These are phyloP conservation scores for Sweltsa coloradensis DNA, from an alignment of 1,140 invertebrate species.

Conservation along the genomic window DNA sequence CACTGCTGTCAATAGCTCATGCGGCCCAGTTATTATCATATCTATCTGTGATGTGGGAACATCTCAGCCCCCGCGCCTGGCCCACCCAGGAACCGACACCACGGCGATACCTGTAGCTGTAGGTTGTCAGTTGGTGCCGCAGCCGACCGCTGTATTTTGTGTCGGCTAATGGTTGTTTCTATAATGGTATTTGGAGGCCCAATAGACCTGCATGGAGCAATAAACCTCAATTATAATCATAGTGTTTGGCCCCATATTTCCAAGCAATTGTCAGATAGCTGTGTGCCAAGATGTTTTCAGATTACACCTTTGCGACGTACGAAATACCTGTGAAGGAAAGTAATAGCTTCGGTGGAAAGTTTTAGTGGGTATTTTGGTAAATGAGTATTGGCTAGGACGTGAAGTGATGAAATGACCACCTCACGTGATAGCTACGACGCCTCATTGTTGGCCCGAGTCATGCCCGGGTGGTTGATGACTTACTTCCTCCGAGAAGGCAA, in stretches of 20 bases:
- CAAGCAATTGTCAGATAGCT: not conserved
- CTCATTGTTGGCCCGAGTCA: no score
- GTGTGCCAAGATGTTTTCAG: not conserved
- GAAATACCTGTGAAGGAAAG: constrained; percentile 1
- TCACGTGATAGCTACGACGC: no score
- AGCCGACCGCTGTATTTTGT: not conserved
- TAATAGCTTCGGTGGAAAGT: not conserved
- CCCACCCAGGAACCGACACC: not conserved
- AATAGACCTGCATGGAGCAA: no score
- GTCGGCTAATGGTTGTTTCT: constrained; percentile 3
- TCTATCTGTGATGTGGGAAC: not conserved
- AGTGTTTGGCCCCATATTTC: not conserved
- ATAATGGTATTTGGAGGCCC: not conserved
- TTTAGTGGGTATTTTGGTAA: not conserved
- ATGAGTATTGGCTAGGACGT: no score
- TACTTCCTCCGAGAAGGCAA: no score
- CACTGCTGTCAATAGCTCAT: not conserved
- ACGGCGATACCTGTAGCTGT: not conserved
- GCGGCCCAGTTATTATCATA: constrained; percentile 2
- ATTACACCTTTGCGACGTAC: constrained; percentile 1
- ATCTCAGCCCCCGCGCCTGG: not conserved
- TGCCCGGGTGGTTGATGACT: no score
- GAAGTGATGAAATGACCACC: no score
- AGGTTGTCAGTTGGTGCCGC: not conserved
- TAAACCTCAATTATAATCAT: not conserved